These are phyloP conservation scores for Macquaria australasica DNA, from an alignment of 2,113 vertebrate genomes.

Conservation along the genomic window DNA sequence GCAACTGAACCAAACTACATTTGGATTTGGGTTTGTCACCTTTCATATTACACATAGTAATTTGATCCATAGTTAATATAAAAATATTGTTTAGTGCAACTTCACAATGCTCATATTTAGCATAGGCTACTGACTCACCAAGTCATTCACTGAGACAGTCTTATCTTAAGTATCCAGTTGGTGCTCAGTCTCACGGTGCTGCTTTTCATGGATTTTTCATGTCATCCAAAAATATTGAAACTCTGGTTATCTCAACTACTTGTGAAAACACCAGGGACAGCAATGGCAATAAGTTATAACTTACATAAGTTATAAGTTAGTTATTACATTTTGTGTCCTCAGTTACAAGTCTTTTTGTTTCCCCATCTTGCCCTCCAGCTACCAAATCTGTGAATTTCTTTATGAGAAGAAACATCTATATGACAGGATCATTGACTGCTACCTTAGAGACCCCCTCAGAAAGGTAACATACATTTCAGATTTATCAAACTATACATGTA, in stretches of 20 bases:
- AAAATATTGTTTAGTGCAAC: neutral
- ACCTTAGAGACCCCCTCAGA: constrained; percentile 92
- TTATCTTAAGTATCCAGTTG: neutral
- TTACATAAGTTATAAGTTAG: neutral
- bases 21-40: neutral
- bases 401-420: constrained; percentile 94
- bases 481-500: neutral
- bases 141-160: neutral
- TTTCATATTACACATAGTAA: neutral
- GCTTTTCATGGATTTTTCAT: neutral
- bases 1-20: neutral
- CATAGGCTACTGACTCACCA: too few relatives aligned
- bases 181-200: neutral
- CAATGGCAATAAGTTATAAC: too few relatives aligned
- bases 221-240: neutral
- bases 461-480: constrained; percentile 82
- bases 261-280: neutral
- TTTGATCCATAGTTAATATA: neutral
- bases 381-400: constrained; percentile 98
- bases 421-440: constrained; percentile 94
- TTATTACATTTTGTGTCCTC: neutral
- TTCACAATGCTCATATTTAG: neutral
- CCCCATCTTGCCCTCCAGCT: constrained; percentile 80
- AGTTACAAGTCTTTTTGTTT: neutral
- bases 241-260: neutral